Percentiles rank a stretch among this genome's conserved stretches.
These are phyloP conservation scores for Merodon equestris DNA, from an alignment of 2,888 invertebrate genomes.

Conservation along the genomic window DNA sequence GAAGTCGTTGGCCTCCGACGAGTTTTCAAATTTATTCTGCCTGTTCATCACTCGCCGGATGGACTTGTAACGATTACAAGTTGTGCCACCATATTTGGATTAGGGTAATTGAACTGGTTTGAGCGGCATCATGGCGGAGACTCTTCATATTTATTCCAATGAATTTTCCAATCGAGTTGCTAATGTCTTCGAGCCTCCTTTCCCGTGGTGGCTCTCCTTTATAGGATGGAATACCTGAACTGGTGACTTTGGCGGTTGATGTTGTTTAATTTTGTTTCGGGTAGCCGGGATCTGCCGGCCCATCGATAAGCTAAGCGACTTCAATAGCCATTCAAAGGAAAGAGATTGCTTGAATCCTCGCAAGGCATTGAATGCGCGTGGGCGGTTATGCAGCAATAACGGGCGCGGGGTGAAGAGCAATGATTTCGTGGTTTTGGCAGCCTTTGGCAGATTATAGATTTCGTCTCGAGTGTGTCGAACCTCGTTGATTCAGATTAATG, in stretches of 20 bases:
- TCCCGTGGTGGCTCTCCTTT: constrained; percentile 9
- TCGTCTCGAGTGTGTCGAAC: neutral
- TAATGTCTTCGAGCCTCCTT: constrained; percentile 37
- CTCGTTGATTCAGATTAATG: constrained; percentile 23
- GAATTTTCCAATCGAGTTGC: constrained; percentile 40
- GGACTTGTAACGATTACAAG: constrained; percentile 13
- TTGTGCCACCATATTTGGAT: constrained; percentile 24
- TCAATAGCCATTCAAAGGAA: too few species aligned
- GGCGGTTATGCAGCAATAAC: too few species aligned
- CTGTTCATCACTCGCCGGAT: too few species aligned
- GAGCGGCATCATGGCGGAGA: constrained; percentile 4
- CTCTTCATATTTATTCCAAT: constrained; percentile 30
- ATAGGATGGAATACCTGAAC: neutral
- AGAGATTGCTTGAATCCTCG: too few species aligned
- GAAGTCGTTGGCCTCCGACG: too few species aligned
- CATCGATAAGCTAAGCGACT: constrained; percentile 5
- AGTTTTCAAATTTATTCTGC: too few species aligned
- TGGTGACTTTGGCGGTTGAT: constrained; percentile 1
- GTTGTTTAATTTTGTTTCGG: constrained; percentile 12
- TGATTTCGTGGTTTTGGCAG: too few species aligned
- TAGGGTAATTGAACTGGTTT: constrained; percentile 12
- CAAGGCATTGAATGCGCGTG: too few species aligned
- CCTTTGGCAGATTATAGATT: constrained; percentile 18
- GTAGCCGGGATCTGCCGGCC: constrained; percentile 5
- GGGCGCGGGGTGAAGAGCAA: too few species aligned